Base-by-base conservation (phyloP, 2,113 vertebrate genomes). In the Sphyrna mokarran region DNA sequence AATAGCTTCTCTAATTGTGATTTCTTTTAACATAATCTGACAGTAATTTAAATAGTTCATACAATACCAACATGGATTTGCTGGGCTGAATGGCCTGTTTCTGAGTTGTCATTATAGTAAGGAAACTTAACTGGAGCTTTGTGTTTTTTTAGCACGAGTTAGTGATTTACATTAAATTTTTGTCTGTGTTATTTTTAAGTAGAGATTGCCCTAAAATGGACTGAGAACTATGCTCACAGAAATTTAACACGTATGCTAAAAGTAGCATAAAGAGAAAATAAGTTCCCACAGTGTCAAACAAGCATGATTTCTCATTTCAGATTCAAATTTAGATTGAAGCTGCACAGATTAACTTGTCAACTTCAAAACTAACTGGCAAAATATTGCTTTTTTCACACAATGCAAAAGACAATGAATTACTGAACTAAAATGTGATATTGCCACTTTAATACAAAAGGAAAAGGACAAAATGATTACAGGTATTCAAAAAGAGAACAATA, bases 331-430 rank as follows among this genome's bases (percentile, higher is more conserved):
- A 61, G 26, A 61, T 90, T 58, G 58, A 58, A 90, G 23, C 23
- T 63, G 26, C 48, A 61, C 87, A 33, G 13, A 90, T 61, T 61
- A 90, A 61, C 2, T 23, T 63, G 89, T 63, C 89, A 91, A 61
- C 14, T 91, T 91, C 58, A 66, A 83, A 91, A 37, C 58, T 66
- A 91, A 91, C 61, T 91, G 89, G 58, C 61, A 91, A 37, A 91
- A n/a, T 91, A 66, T 91, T 91, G 61, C 33, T 66, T 66, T 91
- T 18, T 91, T 66, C 13, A 11, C 89, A 91, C 33, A 91, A 91
- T 0, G 22, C 2, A 9, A 14, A 91, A 16, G 29, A 66, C 61
- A 91, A 91, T 9, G 61, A 33, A 91, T 63, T 66, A 20, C 89
- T 37, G 61, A 91, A 66, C 1, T 37, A 91, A 91, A 91, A 66